A percentile compares a stretch with the other conserved stretches of the same genome.
Conservation (phyloP, 2,888 invertebrate species). For the Thymelicus sylvestris region DNA sequence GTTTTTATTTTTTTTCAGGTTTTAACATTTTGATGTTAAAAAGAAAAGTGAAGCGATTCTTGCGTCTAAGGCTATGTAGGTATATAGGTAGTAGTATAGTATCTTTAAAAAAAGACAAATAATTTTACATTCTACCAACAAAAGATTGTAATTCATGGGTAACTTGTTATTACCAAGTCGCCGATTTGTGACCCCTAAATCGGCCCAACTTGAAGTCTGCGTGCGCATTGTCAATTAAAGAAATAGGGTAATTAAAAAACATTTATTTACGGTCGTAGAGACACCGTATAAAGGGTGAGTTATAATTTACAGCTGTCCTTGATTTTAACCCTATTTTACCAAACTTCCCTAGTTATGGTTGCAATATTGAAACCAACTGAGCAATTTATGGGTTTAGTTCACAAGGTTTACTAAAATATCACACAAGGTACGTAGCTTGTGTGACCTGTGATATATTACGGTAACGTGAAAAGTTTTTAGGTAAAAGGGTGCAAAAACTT, state of each 20-base stretch:
- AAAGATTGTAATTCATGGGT: background rate
- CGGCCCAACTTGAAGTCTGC: slow-evolving; percentile 50
- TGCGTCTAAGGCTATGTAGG: no score
- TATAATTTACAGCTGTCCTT: slow-evolving; percentile 75
- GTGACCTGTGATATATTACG: slow-evolving; percentile 10
- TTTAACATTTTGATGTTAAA: no score
- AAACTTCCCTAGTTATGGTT: slow-evolving; percentile 51
- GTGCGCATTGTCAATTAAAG: slow-evolving; percentile 74
- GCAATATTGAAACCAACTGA: slow-evolving; percentile 43
- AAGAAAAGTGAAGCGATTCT: no score
- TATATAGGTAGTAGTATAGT: no score
- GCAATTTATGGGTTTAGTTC: slow-evolving; percentile 25
- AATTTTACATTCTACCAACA: background rate
- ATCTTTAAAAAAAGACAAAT: no score
- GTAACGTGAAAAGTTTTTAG: slow-evolving; percentile 2
- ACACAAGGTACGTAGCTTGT: background rate
- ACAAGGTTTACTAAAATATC: slow-evolving; percentile 4
- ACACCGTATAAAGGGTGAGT: slow-evolving; percentile 70
- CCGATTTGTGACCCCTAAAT: slow-evolving; percentile 14
- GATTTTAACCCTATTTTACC: slow-evolving; percentile 69
- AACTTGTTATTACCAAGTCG: background rate
- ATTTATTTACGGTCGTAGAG: slow-evolving; percentile 78
- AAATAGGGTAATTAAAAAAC: slow-evolving; percentile 74
- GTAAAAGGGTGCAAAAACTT: background rate
- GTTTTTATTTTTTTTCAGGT: no score